Percentiles rank a stretch among this genome's conserved stretches.
Conservation (phyloP, 2,113 vertebrate species). For the Corvus hawaiiensis region DNA sequence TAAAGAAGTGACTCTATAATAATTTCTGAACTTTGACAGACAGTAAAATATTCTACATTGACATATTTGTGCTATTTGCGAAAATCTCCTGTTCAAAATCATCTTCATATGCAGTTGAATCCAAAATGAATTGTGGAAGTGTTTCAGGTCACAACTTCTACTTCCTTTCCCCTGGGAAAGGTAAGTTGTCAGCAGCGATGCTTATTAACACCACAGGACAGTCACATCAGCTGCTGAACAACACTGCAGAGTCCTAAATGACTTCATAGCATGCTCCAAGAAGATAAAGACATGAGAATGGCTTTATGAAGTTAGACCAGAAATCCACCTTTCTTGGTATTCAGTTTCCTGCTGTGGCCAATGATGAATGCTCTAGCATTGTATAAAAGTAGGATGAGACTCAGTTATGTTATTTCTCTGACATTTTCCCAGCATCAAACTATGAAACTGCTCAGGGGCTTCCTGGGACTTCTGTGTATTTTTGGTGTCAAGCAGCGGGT, state of each 20-base stretch:
- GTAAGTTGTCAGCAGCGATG: not conserved
- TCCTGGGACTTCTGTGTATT: not conserved
- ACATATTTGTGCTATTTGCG: not conserved
- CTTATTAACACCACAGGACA: not conserved
- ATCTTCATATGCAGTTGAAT: not conserved
- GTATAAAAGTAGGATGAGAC: not conserved
- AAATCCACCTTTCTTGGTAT: not conserved
- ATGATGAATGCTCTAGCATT: not conserved
- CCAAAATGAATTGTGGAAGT: not conserved
- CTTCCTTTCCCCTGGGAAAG: not conserved
- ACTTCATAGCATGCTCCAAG: not conserved
- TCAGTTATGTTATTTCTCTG: not conserved
- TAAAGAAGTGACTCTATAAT: constrained; percentile 1
- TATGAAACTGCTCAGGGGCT: not conserved
- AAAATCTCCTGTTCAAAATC: not conserved
- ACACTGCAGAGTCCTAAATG: not conserved
- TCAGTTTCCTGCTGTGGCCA: not conserved
- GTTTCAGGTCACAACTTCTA: not conserved
- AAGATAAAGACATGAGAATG: not conserved
- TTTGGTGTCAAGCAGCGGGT: not conserved
- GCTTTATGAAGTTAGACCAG: not conserved
- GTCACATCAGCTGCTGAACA: not conserved
- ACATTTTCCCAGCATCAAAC: not conserved
- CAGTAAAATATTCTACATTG: not conserved
- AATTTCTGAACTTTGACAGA: constrained; percentile 5